Conservation (phyloP, 1,140 invertebrate genomes). For the Varroa destructor region DNA sequence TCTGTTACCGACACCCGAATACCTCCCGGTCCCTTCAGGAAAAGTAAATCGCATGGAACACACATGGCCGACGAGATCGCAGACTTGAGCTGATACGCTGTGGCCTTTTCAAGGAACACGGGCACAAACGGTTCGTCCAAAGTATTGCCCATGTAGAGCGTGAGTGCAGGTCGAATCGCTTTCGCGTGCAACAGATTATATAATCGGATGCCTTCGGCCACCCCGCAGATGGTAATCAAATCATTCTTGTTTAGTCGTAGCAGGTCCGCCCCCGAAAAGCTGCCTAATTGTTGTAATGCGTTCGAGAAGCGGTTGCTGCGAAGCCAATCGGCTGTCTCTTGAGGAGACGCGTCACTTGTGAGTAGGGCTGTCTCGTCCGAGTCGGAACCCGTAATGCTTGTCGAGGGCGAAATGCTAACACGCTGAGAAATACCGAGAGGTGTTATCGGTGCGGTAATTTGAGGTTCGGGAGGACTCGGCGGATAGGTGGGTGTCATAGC, state of each 20-base stretch:
- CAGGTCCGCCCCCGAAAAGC: constrained; percentile 71
- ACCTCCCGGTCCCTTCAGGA: constrained; percentile 31
- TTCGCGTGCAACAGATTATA: constrained; percentile 67
- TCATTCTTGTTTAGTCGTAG: constrained; percentile 71
- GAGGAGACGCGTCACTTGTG: constrained; percentile 50
- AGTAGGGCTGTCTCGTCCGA: constrained; percentile 37
- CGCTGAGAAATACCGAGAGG: constrained; percentile 9
- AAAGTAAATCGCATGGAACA: constrained; percentile 27
- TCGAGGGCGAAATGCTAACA: constrained; percentile 23
- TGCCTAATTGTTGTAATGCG: constrained; percentile 59
- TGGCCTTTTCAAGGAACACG: constrained; percentile 33
- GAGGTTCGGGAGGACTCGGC: constrained; percentile 32
- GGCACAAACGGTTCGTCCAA: constrained; percentile 33
- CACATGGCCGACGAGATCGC: constrained; percentile 27
- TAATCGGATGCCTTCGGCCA: constrained; percentile 75
- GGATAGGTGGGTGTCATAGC: constrained; percentile 24
- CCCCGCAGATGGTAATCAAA: constrained; percentile 79
- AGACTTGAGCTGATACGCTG: constrained; percentile 30
- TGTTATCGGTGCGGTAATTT: constrained; percentile 31
- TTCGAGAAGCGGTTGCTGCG: constrained; percentile 58
- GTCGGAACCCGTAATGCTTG: constrained; percentile 9
- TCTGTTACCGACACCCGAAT: constrained; percentile 33
- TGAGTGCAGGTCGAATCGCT: constrained; percentile 34
- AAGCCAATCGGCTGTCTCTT: constrained; percentile 67
- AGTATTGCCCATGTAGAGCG: constrained; percentile 32